These are phyloP conservation scores for Tigriopus japonicus DNA, from an alignment of 1,140 invertebrate species.

Conservation along the genomic window DNA sequence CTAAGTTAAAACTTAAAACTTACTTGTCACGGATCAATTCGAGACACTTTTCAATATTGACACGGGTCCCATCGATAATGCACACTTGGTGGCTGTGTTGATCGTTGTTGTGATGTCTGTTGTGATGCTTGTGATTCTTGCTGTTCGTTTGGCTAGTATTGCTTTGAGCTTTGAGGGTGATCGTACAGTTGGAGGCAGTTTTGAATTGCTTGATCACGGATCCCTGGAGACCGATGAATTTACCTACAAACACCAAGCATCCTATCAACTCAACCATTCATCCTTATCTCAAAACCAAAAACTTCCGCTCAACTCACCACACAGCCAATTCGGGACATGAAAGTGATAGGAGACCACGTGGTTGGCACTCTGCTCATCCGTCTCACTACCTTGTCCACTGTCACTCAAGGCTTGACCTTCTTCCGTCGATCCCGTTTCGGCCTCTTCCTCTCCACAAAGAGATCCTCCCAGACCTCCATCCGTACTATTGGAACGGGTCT, in stretches of 20 bases:
- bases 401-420: not conserved
- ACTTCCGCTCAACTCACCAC: slow-evolving; percentile 21
- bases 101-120: slow-evolving; percentile 5
- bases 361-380: not conserved
- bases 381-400: slow-evolving; percentile 3
- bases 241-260: slow-evolving; percentile 47
- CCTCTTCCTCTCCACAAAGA: too few relatives aligned
- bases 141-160: slow-evolving; percentile 46
- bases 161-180: slow-evolving; percentile 55
- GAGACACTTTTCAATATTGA: slow-evolving; percentile 54
- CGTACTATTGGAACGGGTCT: too few relatives aligned
- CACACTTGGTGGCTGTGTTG: slow-evolving; percentile 15
- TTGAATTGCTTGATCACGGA: slow-evolving; percentile 61
- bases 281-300: too few relatives aligned
- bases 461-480: too few relatives aligned
- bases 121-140: slow-evolving; percentile 46
- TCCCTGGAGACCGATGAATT: slow-evolving; percentile 66
- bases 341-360: slow-evolving; percentile 1
- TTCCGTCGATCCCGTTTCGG: too few relatives aligned
- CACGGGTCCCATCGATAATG: slow-evolving; percentile 36
- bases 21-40: slow-evolving; percentile 53
- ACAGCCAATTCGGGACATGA: slow-evolving; percentile 22
- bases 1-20: not conserved
- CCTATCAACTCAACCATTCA: too few relatives aligned
- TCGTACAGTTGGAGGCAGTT: slow-evolving; percentile 47